Evolutionary conservation across 2,888 invertebrate species (phyloP), one percentile per base, ranked within the genome.

Genomic region (Syrphus vitripennis): DNA sequence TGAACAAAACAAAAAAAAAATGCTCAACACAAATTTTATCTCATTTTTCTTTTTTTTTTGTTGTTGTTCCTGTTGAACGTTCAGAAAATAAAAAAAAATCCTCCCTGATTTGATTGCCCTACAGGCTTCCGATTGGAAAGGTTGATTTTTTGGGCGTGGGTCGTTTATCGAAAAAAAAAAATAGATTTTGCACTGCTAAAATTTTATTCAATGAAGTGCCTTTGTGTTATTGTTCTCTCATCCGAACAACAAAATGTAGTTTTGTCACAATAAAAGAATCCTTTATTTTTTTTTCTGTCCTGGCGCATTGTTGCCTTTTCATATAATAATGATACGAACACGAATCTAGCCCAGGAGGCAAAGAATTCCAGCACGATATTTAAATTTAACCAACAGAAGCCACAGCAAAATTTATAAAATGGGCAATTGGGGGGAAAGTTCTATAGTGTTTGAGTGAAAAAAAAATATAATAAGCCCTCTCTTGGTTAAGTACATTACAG

Each of bases 31-130:
- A 10, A 34, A 21, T n/a, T 34, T n/a, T 37, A 50, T 34, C 14
- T 37, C 16, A 40, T 53, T 37, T 57, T 48, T 57, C 24, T 61
- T 24, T 12, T 6, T 67, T 31, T 67, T 57, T 61, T 16, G 16
- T 19, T 40, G 21, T 61, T n/a, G n/a, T 61, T 21, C 24, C 21
- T 24, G 34, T 67, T 31, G 26, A 65, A 26, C 19, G 24, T 34
- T 55, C 7, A 4, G 24, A 42, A 42, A 72, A 29, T 42, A 26
- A 42, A 57, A 24, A 12, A 40, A 21, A 45, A 57, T 50, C 53
- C 42, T 16, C 48, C 45, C 71, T 82, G 79, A 84, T 88, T 88
- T 88, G 88, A 87, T 87, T 88, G 88, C 83, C 87, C 78, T 67
- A 63, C 69, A 79, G 53, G 57, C 40, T 75, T 69, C 48, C 57